Base-by-base conservation (phyloP, 1,140 invertebrate genomes). In the Lerema accius region DNA sequence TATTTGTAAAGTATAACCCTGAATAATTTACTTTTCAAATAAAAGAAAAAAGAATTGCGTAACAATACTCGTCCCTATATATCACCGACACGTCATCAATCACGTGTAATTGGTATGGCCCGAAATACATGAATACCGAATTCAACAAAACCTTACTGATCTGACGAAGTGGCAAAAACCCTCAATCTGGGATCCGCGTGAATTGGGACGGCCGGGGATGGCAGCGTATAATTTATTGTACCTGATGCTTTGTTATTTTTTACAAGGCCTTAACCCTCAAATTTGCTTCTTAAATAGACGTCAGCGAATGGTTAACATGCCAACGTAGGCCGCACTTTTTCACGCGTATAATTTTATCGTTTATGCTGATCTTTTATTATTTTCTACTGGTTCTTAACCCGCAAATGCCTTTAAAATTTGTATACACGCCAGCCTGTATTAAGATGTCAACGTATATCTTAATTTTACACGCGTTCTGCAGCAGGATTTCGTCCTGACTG, bases 101-200 rank as follows among this genome's bases (percentile, higher is more conserved):
- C 46, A 49, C 11, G 5, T 26, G 26, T 49, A 49, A 49, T 49
- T 49, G 46, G 13, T 49, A 11, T 49, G 46, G 46, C 0, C 11
- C 46, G 23, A 46, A 46, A 46, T 32, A 49, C 11, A 49, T 49
- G 23, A 49, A 49, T 49, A 32, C 23, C 13, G 46, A 49, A 23
- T 28, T 49, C 23, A 32, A 32, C 46, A 49, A 49, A 49, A 49
- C 46, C 46, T 49, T 9, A 0, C 23, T 16, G 46, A 14, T 32
- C 26, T 49, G 23, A 49, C 43, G 43, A 11, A 23, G 26, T 19
- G 26, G 11, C 23, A 49, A 49, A 49, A 49, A 49, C 46, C 46
- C 46, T 32, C 26, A 49, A 49, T 49, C 46, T 49, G 13, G 43
- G 13, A 19, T 49, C 6, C 23, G 4, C 46, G 17, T 11, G 11